Conservation (phyloP, 2,888 invertebrate genomes). For the Lepidocyrtinus sp. region DNA sequence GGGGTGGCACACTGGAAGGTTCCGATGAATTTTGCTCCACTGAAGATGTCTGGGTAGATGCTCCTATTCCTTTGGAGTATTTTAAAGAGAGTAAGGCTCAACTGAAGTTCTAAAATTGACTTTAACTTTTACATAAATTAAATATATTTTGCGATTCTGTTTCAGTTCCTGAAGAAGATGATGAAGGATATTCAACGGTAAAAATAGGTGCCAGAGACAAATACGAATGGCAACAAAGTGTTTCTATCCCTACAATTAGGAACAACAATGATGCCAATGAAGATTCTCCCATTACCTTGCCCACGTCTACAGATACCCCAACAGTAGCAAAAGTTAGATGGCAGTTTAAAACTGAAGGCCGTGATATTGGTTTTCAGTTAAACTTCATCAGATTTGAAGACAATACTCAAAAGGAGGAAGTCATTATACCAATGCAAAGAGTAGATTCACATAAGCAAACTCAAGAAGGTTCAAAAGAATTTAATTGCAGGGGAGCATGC, state of each 20-base stretch:
- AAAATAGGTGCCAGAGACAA: background rate
- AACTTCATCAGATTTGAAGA: constrained; percentile 22
- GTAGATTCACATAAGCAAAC: constrained; percentile 35
- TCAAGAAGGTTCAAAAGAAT: constrained; percentile 25
- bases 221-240: background rate
- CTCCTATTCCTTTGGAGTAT: constrained; percentile 33
- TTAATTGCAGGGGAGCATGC: constrained; percentile 31
- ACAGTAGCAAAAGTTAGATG: constrained; percentile 16
- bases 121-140: background rate
- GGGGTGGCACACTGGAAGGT: constrained; percentile 54
- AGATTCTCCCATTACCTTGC: background rate
- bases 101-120: background rate
- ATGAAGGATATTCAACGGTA: background rate
- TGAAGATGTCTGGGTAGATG: constrained; percentile 49
- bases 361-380: constrained; percentile 56
- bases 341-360: constrained; percentile 31
- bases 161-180: background rate
- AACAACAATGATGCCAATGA: background rate
- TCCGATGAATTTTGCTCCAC: constrained; percentile 51
- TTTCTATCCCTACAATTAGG: background rate
- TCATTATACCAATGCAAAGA: constrained; percentile 6
- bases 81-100: constrained; percentile 51
- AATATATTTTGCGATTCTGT: background rate
- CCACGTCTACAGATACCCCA: background rate
- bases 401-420: background rate